Conservation (phyloP, 2,113 vertebrate genomes). For the Oreochromis spilurus region DNA sequence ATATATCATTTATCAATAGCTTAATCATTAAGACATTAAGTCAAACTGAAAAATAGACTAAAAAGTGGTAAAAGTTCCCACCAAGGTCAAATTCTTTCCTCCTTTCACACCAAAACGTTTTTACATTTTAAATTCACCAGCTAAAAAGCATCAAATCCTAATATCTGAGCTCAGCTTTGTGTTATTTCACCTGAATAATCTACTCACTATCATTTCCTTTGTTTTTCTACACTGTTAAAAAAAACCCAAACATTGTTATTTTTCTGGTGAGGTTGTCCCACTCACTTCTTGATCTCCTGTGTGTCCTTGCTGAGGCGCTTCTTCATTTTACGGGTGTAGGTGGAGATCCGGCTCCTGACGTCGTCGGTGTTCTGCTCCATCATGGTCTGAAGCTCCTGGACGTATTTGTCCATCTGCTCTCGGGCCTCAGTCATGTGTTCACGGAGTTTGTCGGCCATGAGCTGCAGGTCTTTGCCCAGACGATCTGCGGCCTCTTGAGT, state of each 20-base stretch:
- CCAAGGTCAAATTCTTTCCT: rapidly evolving
- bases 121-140: background rate
- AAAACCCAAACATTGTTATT: rapidly evolving
- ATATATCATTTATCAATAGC: too few species aligned
- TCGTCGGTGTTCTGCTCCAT: constrained; percentile 70
- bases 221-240: background rate
- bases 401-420: constrained; percentile 56
- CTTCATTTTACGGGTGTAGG: constrained; percentile 72
- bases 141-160: background rate
- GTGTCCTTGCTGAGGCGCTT: constrained; percentile 75
- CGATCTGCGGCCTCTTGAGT: constrained; percentile 35
- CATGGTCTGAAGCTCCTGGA: constrained; percentile 64
- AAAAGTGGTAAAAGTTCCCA: background rate
- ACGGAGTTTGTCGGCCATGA: constrained; percentile 34
- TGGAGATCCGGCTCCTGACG: constrained; percentile 26
- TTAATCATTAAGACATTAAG: background rate
- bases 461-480: constrained; percentile 56
- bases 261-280: background rate
- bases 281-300: constrained; percentile 69
- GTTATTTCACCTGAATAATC: background rate
- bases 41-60: background rate
- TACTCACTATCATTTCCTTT: background rate
- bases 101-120: background rate
- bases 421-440: constrained; percentile 60
- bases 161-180: rapidly evolving